Conservation (phyloP, 1,140 invertebrate genomes). For the Ganaspis sp. region DNA sequence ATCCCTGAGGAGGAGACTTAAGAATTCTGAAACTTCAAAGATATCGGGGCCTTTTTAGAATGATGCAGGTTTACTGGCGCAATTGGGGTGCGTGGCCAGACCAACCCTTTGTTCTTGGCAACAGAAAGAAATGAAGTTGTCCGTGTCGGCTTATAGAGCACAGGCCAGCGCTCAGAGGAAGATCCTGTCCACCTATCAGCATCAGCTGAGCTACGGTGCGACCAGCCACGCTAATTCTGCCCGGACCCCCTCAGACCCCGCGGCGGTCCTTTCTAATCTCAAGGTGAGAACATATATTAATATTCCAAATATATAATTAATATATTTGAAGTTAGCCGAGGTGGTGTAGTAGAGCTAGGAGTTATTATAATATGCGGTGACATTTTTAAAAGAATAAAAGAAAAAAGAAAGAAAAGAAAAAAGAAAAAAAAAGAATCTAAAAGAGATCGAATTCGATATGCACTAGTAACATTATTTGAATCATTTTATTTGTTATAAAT, state of each 20-base stretch:
- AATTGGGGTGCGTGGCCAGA: constrained; percentile 54
- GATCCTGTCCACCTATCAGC: constrained; percentile 86
- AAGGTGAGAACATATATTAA: constrained; percentile 76
- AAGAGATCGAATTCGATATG: too few species aligned
- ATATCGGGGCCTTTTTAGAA: constrained; percentile 54
- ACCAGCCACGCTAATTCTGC: constrained; percentile 80
- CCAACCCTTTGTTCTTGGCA: constrained; percentile 63
- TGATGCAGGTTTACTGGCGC: constrained; percentile 49
- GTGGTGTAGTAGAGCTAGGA: too few species aligned
- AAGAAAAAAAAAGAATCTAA: too few species aligned
- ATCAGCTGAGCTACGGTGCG: constrained; percentile 86
- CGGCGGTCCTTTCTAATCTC: constrained; percentile 75
- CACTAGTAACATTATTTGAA: too few species aligned
- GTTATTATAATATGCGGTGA: too few species aligned
- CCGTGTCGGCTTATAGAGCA: constrained; percentile 88
- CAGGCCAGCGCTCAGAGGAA: constrained; percentile 90
- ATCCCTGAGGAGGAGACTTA: neutral
- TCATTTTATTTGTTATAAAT: too few species aligned
- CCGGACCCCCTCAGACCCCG: constrained; percentile 74
- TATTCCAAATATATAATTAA: too few species aligned
- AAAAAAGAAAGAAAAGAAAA: too few species aligned
- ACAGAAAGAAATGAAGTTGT: constrained; percentile 84
- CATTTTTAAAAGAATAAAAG: too few species aligned
- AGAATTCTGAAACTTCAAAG: constrained; percentile 3
- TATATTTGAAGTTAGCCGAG: too few species aligned